phyloP scores from a whole-genome alignment of 1,140 invertebrate genomes.

The Plectrocnemia conspersa region DNA sequence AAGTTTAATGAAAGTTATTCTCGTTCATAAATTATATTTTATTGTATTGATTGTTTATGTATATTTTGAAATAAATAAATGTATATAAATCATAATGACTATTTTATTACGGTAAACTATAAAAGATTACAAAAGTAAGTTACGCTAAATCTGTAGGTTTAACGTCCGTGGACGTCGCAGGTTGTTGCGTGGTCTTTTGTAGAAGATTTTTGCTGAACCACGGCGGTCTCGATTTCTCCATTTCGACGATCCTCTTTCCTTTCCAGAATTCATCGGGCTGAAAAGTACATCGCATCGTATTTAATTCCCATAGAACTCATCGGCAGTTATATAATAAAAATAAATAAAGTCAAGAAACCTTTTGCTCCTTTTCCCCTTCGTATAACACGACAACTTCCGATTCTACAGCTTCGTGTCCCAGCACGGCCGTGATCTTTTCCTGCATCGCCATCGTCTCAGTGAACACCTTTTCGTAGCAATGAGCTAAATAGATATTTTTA shows the following conservation, averaged over 20 bases:
- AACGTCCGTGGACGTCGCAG: conserved; percentile 61
- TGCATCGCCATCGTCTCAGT: conserved; percentile 75
- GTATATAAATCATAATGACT: no score
- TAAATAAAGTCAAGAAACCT: conserved; percentile 40
- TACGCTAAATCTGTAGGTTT: conserved; percentile 69
- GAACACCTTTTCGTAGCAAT: conserved; percentile 78
- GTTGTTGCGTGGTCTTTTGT: conserved; percentile 66
- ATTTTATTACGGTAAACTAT: no score
- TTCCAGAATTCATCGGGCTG: conserved; percentile 51
- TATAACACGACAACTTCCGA: conserved; percentile 81
- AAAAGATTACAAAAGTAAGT: conserved; percentile 36
- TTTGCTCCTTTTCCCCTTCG: conserved; percentile 65
- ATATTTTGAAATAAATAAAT: no score
- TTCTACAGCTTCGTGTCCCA: conserved; percentile 69
- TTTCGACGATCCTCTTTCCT: conserved; percentile 67
- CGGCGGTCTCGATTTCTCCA: conserved; percentile 64
- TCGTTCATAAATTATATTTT: no score
- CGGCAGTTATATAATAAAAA: not conserved
- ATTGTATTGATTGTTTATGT: no score
- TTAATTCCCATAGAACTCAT: not conserved
- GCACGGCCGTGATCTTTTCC: conserved; percentile 63
- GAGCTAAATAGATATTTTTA: conserved; percentile 49
- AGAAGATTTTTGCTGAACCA: conserved; percentile 81
- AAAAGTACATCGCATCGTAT: conserved; percentile 9
- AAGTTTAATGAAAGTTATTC: no score